Conservation (phyloP, 2,797 vertebrate genomes). For the Acanthornis magna region DNA sequence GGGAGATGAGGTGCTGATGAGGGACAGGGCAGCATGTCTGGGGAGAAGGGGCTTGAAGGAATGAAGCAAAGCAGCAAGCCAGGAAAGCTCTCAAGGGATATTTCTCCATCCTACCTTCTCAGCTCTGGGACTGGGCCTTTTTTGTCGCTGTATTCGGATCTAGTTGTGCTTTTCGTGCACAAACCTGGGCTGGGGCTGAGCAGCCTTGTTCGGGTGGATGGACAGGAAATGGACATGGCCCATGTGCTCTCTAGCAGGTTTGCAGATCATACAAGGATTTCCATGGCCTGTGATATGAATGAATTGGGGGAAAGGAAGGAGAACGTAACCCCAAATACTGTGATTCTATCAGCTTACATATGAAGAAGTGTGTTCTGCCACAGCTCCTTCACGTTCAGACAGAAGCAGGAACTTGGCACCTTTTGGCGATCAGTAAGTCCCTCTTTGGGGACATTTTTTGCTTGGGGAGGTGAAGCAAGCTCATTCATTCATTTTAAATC, state of each 20-base stretch:
- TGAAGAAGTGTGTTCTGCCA: not conserved
- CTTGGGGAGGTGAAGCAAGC: not conserved
- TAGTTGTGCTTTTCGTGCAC: not conserved
- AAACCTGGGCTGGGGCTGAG: not conserved
- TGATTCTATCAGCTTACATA: rapidly evolving
- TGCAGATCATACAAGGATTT: not conserved
- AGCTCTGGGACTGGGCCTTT: not conserved
- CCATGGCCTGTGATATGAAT: rapidly evolving
- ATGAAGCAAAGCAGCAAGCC: not conserved
- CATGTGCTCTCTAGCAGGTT: not conserved
- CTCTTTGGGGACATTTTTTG: not conserved
- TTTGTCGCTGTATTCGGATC: rapidly evolving
- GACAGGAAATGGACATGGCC: rapidly evolving
- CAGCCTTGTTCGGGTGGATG: too few species aligned
- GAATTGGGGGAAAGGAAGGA: not conserved
- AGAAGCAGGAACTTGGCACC: not conserved
- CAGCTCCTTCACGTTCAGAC: not conserved
- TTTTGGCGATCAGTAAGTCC: not conserved
- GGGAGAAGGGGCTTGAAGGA: too few species aligned
- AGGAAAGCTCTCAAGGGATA: not conserved
- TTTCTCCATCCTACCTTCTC: not conserved
- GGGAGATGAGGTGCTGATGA: not conserved
- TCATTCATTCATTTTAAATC: not conserved
- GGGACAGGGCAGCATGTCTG: rapidly evolving
- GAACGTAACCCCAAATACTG: rapidly evolving